Evolutionary conservation across 2,113 vertebrate genomes (phyloP), one percentile per base, ranked within the genome.

Genomic region (Neolamprologus falcicula): DNA sequence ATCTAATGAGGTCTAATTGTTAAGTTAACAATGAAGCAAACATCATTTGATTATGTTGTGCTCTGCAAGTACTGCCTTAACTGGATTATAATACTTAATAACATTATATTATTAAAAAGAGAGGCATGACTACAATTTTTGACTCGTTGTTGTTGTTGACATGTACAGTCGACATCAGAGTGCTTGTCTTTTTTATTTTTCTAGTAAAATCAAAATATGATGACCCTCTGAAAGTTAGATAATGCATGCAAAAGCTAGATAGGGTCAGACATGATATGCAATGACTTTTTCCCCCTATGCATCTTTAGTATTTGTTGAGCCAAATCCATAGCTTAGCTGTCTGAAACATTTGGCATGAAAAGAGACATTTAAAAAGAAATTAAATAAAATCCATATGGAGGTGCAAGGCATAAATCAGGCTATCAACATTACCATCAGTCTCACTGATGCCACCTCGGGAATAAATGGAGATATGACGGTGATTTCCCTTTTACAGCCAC

Each of bases 391-490:
- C 68, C 21, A 76, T 47, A 47, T 76, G 68, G 68, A 10, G 1
- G 9, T 17, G 13, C 6, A 45, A 73, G 40, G 6, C 9, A 47
- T 11, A 47, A 76, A 47, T 19, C 24, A 76, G 40, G 21, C 68
- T 47, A 28, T 76, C 14, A 47, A 76, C 68, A 47, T 28, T 99
- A 99, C 98, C 99, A 99, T 98, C 98, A 97, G 98, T 98, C 98
- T 99, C 98, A 99, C 96, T 99, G 98, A 99, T 99, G 98, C 98
- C 98, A 99, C 98, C 98, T 99, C 98, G 97, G 97, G 97, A 97
- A 99, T 99, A 99, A 99, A 99, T 98, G 98, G 96, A 99, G 98
- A 98, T 98, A 97, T 97, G 96, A 99, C 97, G 96, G 97, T 97
- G 97, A 78, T 97, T 97, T 98, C 97, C 97, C 97, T 98, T 99